Evolutionary conservation across 2,888 invertebrate species (phyloP), one percentile per base, ranked within the genome.

Genomic region (Spodoptera littoralis): DNA sequence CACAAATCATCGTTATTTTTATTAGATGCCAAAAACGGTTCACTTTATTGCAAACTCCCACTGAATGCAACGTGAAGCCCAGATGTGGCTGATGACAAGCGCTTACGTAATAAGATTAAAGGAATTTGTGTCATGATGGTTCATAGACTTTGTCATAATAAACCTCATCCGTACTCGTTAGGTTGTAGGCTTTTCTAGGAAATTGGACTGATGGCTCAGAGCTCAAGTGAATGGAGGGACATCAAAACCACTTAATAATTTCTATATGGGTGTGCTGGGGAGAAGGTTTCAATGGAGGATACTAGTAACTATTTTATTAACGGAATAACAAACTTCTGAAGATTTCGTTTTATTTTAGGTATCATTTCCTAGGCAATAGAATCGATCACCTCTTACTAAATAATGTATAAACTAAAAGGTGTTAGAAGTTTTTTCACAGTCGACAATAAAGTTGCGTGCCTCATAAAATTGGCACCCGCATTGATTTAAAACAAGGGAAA

Each of bases 61-160:
- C 60, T 46, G 55, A 41, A 59, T 59, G 76, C 75, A 76, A 81
- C 75, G 73, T 65, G 86, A 87, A 88, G 85, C 84, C 88, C 83
- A 86, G 84, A 87, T 84, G 82, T 76, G 79, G 70, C 45, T 53
- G 60, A 65, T 71, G 76, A 74, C 65, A 68, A 63, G 67, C 60
- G 71, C 71, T 88, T 86, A 84, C 85, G 82, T 89, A 90, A 89
- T 83, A 82, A 78, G 83, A 90, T 90, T 90, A 86, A 70, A 81
- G 81, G 83, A 81, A 89, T 87, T 84, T 82, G 81, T 87, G 84
- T 81, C 84, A 84, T 72, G 75, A 65, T 64, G 55, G 54, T 72
- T 51, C 56, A 43, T 46, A 67, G 54, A 79, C 70, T 55, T 62
- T 66, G 65, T 70, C 71, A 76, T 70, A 74, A 74, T 74, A 73